phyloP scores from a whole-genome alignment of 53 echinoderm and acorn worm species.

The Arbacia lixula region DNA sequence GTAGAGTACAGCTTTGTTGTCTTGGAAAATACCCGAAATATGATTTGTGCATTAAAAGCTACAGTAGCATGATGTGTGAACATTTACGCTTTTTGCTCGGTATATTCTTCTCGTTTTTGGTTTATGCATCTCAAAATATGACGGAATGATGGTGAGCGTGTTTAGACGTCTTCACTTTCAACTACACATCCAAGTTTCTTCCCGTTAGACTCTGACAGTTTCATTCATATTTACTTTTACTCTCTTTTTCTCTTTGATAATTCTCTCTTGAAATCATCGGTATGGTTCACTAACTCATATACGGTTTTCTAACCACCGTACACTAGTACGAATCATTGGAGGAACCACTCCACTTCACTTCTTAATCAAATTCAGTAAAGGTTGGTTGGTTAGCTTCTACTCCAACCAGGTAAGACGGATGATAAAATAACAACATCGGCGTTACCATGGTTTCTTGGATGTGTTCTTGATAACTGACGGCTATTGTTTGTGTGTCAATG shows the following conservation, averaged over 20 bases:
- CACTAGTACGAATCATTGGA: no score
- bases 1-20: no score
- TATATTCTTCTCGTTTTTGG: not conserved
- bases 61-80: conserved; percentile 61
- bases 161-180: not conserved
- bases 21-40: not conserved
- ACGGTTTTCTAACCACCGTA: no score
- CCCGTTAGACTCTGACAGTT: no score
- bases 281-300: no score
- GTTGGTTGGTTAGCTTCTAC: not conserved
- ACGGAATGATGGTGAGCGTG: not conserved
- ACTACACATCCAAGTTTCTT: conserved; percentile 43
- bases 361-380: conserved; percentile 10
- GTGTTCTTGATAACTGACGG: conserved; percentile 43
- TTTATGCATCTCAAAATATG: conserved; percentile 13
- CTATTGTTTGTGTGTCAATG: conserved; percentile 52
- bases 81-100: not conserved
- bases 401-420: no score
- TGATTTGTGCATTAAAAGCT: conserved; percentile 56
- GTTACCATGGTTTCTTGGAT: no score
- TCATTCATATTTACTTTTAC: no score
- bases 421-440: no score
- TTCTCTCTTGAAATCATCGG: no score
- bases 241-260: no score
- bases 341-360: no score